phyloP scores from a whole-genome alignment of 1,140 invertebrate species.

The Myzus persicae region DNA sequence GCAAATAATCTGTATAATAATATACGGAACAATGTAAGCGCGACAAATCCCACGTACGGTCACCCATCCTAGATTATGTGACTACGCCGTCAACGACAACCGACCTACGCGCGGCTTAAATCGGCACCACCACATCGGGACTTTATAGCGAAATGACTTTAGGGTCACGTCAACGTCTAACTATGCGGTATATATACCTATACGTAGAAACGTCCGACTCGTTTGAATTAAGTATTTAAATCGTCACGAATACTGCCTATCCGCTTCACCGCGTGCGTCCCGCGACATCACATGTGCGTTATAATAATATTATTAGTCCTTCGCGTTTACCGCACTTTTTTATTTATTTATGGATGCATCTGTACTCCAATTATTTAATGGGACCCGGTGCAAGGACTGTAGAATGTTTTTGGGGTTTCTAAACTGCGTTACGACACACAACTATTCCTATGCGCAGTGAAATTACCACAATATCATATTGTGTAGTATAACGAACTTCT shows the following conservation, averaged over 20 bases:
- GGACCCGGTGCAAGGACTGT: not conserved
- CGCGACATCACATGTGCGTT: no score
- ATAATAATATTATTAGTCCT: not conserved
- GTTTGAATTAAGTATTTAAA: slow-evolving; percentile 9
- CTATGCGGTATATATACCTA: not conserved
- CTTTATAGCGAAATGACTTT: slow-evolving; percentile 1
- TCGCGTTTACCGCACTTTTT: not conserved
- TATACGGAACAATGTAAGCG: not conserved
- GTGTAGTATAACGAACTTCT: no score
- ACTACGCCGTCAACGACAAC: not conserved
- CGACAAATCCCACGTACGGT: not conserved
- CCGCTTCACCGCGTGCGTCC: no score
- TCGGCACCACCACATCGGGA: not conserved
- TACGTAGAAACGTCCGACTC: not conserved
- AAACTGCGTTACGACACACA: not conserved
- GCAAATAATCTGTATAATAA: not conserved
- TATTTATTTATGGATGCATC: not conserved
- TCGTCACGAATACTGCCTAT: not conserved
- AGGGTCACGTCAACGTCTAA: slow-evolving; percentile 3
- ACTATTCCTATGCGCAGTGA: no score
- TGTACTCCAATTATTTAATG: not conserved
- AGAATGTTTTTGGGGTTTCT: not conserved
- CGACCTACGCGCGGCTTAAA: not conserved
- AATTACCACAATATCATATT: no score
- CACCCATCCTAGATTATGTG: slow-evolving; percentile 27